Percentiles rank a stretch among this genome's conserved stretches.
These are phyloP conservation scores for Acleris holmiana DNA, from an alignment of 2,888 invertebrate genomes.

Conservation along the genomic window DNA sequence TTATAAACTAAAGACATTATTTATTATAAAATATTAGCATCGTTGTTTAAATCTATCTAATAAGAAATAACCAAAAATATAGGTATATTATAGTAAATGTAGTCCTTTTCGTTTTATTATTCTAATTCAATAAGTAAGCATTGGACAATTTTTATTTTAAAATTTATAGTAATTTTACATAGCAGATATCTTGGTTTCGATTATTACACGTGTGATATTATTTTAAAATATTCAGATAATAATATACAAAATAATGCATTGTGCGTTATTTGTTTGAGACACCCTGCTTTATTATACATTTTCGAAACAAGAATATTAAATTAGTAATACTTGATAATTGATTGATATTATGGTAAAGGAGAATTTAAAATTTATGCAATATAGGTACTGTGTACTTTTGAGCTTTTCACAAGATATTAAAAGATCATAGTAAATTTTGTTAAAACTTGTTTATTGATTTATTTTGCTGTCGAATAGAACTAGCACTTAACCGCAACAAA, in stretches of 20 bases:
- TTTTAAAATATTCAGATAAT: conserved; percentile 46
- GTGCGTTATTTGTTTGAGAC: conserved; percentile 66
- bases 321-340: conserved; percentile 6
- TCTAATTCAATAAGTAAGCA: conserved; percentile 1
- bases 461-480: no score
- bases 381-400: not conserved
- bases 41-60: conserved; percentile 48
- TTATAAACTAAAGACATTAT: conserved; percentile 53
- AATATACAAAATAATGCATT: conserved; percentile 49
- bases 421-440: conserved; percentile 18
- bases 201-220: conserved; percentile 21
- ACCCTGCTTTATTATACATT: conserved; percentile 64
- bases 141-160: conserved; percentile 50
- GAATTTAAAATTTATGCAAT: conserved; percentile 12
- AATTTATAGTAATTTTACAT: not conserved
- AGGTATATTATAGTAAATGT: conserved; percentile 8
- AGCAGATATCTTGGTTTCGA: not conserved
- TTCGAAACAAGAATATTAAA: conserved; percentile 44
- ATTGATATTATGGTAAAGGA: conserved; percentile 1
- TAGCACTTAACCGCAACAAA: no score
- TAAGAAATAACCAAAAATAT: conserved; percentile 43
- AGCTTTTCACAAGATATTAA: conserved; percentile 22
- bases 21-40: conserved; percentile 42
- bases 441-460: not conserved
- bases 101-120: not conserved